Percentiles rank a stretch among this genome's conserved stretches.
Evolutionary conservation across 2,797 vertebrate genomes (phyloP).

Genomic region (Silurus lanzhouensis): DNA sequence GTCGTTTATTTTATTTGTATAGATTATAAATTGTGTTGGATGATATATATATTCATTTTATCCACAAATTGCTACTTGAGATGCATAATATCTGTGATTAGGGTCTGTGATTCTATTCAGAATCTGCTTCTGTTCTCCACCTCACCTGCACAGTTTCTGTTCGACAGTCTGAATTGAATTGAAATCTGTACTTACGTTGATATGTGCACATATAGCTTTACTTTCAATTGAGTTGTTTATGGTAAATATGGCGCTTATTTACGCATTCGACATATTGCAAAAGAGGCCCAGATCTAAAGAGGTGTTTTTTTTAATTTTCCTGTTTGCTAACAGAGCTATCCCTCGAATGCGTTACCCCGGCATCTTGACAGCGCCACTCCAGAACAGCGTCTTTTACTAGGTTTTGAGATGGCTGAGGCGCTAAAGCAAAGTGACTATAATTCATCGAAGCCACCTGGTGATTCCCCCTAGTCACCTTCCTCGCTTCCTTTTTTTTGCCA

Average conservation of each 20-base stretch:
- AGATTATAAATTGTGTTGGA: too few relatives aligned
- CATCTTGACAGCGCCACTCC: slow-evolving; percentile 55
- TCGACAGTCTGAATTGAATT: not conserved
- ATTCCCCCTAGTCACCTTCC: slow-evolving; percentile 76
- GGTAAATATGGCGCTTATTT: not conserved
- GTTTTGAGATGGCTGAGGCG: slow-evolving; percentile 44
- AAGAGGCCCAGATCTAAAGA: not conserved
- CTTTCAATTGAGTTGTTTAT: not conserved
- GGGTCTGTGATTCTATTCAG: not conserved
- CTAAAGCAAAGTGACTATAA: slow-evolving; percentile 65
- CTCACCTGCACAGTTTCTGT: too few relatives aligned
- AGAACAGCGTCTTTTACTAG: slow-evolving; percentile 50
- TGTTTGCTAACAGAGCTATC: not conserved
- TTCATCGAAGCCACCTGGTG: slow-evolving; percentile 75
- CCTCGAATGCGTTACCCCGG: slow-evolving; percentile 52
- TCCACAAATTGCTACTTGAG: not conserved
- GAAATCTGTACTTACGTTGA: not conserved
- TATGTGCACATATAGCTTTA: not conserved
- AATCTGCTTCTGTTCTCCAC: not conserved
- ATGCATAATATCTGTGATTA: not conserved
- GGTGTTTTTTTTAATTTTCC: not conserved
- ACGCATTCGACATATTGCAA: not conserved
- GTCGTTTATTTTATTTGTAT: not conserved
- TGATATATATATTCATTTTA: not conserved
- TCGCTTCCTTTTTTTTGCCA: slow-evolving; percentile 75